A percentile compares a stretch with the other conserved stretches of the same genome.
phyloP scores from a whole-genome alignment of 37 sponge, comb jelly and placozoan genomes.

The Chondrilla cf. caribensis region DNA sequence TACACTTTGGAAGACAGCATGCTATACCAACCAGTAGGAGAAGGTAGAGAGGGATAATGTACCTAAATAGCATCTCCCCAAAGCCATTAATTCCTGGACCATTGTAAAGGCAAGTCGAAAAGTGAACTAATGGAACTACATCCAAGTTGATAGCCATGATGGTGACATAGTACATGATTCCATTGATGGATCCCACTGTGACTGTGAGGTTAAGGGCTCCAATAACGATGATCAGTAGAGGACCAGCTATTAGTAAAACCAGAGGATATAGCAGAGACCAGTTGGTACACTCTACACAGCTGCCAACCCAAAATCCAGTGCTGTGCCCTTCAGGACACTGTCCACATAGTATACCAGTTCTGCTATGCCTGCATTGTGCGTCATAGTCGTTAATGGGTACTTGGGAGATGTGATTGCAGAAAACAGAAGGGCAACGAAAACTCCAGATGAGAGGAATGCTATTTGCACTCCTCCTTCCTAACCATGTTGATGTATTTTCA shows the following conservation, averaged over 20 bases:
- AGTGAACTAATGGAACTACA: neutral
- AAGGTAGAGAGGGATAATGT: conserved; percentile 29
- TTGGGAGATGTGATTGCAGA: neutral
- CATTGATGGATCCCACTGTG: conserved; percentile 30
- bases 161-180: conserved; percentile 41
- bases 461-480: neutral
- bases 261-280: conserved; percentile 10
- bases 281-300: conserved; percentile 20
- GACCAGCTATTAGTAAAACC: conserved; percentile 18
- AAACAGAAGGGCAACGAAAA: neutral
- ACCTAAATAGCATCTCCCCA: conserved; percentile 12
- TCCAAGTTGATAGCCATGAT: conserved; percentile 20
- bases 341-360: conserved; percentile 49
- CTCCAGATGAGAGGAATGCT: neutral
- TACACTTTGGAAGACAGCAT: neutral
- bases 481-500: too few relatives aligned
- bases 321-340: conserved; percentile 25
- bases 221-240: conserved; percentile 25
- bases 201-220: conserved; percentile 30
- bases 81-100: conserved; percentile 29
- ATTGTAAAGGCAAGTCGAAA: conserved; percentile 21
- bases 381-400: conserved; percentile 22
- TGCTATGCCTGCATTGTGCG: conserved; percentile 31
- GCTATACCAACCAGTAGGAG: conserved; percentile 14
- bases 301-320: neutral